Percentiles rank a stretch among this genome's conserved stretches.
Evolutionary conservation across 2,888 invertebrate genomes (phyloP).

Genomic region (Ariolimax columbianus): DNA sequence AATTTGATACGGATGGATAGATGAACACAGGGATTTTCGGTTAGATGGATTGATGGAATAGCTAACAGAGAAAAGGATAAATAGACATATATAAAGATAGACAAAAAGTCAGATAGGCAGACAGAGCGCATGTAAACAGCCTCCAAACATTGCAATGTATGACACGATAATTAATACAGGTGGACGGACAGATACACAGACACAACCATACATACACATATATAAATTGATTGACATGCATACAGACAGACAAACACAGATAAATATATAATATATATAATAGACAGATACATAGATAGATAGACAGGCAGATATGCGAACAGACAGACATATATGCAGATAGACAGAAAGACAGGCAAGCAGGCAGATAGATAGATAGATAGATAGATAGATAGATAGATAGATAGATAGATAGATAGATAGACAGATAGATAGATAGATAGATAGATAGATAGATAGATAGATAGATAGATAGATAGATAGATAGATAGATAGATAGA

Average conservation of each 20-base stretch:
- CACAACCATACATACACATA: neutral
- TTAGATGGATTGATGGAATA: too few species aligned
- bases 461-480: neutral
- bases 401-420: neutral
- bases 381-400: neutral
- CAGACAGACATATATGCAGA: neutral
- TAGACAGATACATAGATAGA: neutral
- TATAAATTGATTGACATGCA: neutral
- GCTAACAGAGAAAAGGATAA: neutral
- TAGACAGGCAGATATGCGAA: neutral
- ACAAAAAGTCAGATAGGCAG: neutral
- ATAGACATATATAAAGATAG: slow-evolving; percentile 9
- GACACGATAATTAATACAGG: too few species aligned
- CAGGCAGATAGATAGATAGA: neutral
- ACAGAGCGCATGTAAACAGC: too few species aligned
- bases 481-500: neutral
- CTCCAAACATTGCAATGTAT: too few species aligned
- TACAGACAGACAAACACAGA: neutral
- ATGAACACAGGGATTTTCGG: too few species aligned
- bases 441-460: neutral
- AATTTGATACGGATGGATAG: too few species aligned
- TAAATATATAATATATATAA: too few species aligned
- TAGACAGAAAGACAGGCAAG: neutral
- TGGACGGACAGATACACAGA: neutral
- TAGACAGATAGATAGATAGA: neutral